phyloP scores from a whole-genome alignment of 1,140 invertebrate species.

The Lordiphosa stackelbergi region DNA sequence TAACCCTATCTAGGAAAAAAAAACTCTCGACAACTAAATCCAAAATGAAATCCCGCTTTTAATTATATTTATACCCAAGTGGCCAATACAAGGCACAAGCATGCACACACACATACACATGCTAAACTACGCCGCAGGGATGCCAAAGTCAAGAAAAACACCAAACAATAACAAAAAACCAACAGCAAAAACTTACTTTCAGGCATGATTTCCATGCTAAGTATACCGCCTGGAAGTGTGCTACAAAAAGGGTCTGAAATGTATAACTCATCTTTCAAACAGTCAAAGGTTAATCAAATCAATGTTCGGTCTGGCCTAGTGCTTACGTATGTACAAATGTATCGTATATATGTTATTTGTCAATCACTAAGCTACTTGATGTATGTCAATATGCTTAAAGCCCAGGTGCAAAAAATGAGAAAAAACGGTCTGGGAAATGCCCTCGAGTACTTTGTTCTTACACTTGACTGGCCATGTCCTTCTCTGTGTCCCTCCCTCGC shows the following conservation, averaged over 20 bases:
- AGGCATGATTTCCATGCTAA: no score
- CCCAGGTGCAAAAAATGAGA: constrained; percentile 3
- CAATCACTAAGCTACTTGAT: constrained; percentile 70
- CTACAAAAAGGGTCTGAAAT: no score
- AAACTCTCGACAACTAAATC: constrained; percentile 40
- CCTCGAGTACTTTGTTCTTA: constrained; percentile 62
- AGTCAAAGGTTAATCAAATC: constrained; percentile 69
- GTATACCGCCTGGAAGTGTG: no score
- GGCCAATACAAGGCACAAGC: constrained; percentile 43
- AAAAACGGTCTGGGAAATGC: constrained; percentile 7
- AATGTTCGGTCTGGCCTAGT: constrained; percentile 52
- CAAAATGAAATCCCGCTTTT: constrained; percentile 56
- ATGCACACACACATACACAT: constrained; percentile 7
- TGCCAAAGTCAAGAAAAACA: constrained; percentile 21
- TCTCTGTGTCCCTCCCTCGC: constrained; percentile 14
- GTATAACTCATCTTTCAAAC: no score
- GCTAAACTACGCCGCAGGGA: constrained; percentile 21
- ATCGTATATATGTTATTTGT: constrained; percentile 69
- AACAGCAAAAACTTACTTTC: constrained; percentile 8
- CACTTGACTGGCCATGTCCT: constrained; percentile 54
- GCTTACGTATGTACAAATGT: constrained; percentile 41
- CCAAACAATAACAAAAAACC: constrained; percentile 20
- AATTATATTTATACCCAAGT: constrained; percentile 71
- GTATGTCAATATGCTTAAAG: constrained; percentile 43
- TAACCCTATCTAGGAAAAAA: constrained; percentile 42